Evolutionary conservation across 2,113 vertebrate genomes (phyloP).

Genomic region (Ivindomyrus marchei): DNA sequence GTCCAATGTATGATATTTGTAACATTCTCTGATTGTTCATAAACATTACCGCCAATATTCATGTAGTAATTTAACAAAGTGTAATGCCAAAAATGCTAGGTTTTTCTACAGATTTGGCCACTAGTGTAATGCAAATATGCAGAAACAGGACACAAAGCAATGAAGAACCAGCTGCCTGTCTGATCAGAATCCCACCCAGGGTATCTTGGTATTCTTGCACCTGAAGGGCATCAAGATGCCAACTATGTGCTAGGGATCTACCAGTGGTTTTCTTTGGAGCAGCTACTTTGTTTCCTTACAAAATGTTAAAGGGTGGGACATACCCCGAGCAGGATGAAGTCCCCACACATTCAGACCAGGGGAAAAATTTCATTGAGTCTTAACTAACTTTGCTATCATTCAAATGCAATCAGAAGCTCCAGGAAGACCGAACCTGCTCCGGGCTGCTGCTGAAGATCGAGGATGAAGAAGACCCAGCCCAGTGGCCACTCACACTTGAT

Average conservation of each 20-base stretch:
- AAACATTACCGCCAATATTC: neutral
- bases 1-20: neutral
- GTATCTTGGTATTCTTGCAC: slow-evolving; percentile 90
- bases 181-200: slow-evolving; percentile 81
- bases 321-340: neutral
- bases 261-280: neutral
- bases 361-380: neutral
- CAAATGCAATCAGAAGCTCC: neutral
- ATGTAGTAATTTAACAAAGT: neutral
- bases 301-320: neutral
- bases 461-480: slow-evolving; percentile 90
- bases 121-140: neutral
- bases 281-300: neutral
- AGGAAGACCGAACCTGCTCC: slow-evolving; percentile 70
- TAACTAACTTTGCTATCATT: neutral
- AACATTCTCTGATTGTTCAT: neutral
- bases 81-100: too few species aligned
- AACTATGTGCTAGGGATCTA: neutral
- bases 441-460: slow-evolving; percentile 82
- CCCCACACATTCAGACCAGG: neutral
- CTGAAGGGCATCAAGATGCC: slow-evolving; percentile 45
- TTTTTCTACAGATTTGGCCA: too few species aligned
- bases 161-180: slow-evolving; percentile 71
- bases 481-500: slow-evolving; percentile 96
- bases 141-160: slow-evolving; percentile 65